Conservation (phyloP, 2,113 vertebrate genomes). For the Galeopterus variegatus region DNA sequence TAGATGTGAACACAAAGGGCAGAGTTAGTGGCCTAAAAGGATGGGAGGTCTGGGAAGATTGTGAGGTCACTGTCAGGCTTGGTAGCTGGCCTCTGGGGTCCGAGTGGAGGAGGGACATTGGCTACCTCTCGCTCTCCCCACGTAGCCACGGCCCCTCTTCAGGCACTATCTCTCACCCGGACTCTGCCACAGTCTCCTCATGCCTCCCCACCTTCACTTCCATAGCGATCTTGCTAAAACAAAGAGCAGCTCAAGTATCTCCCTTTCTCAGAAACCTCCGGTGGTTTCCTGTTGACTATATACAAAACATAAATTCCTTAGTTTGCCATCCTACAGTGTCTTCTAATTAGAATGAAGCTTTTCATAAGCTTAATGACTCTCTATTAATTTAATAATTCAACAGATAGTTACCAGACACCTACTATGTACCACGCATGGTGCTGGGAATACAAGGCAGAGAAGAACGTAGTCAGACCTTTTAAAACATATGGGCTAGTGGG, state of each 20-base stretch:
- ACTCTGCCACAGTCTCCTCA: background rate
- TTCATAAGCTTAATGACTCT: background rate
- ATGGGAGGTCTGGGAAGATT: background rate
- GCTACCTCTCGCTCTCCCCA: background rate
- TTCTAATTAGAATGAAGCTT: background rate
- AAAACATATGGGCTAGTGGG: background rate
- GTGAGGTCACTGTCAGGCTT: slow-evolving; percentile 76
- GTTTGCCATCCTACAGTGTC: background rate
- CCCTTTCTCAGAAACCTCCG: background rate
- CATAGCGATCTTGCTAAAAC: background rate
- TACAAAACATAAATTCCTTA: background rate
- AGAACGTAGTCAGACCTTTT: background rate
- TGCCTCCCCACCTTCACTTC: background rate
- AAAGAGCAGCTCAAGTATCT: background rate
- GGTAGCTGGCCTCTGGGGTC: background rate
- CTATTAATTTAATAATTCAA: background rate
- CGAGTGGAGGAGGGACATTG: background rate
- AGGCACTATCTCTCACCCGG: fast-evolving
- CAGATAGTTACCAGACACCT: background rate
- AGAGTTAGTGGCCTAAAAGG: background rate
- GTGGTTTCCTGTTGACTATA: background rate
- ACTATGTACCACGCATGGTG: background rate
- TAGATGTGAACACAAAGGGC: background rate
- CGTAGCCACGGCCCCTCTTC: fast-evolving
- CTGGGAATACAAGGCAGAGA: background rate